Percentiles rank a stretch among this genome's conserved stretches.
Conservation (phyloP, 2,797 vertebrate genomes). For the Typhlichthys eigenmanni region DNA sequence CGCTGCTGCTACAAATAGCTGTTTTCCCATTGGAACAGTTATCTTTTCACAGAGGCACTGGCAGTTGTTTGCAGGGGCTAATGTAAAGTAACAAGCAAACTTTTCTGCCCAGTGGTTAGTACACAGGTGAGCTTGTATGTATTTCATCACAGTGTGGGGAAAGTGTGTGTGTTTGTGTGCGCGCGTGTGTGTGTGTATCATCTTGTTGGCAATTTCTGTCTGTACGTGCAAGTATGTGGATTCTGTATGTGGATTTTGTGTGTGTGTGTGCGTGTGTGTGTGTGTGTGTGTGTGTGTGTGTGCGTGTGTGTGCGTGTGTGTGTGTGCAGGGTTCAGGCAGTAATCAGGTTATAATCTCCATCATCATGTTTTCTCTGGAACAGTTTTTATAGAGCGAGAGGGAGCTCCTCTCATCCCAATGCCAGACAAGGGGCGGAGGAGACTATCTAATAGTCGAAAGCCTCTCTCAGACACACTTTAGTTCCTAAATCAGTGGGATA, state of each 20-base stretch:
- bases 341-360: conserved; percentile 71
- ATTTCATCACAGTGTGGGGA: background rate
- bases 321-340: conserved; percentile 45
- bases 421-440: no score
- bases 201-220: background rate
- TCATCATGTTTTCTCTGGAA: conserved; percentile 67
- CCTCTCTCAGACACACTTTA: no score
- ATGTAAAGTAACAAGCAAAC: conserved; percentile 59
- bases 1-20: conserved; percentile 41
- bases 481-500: no score
- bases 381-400: conserved; percentile 34
- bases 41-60: conserved; percentile 28
- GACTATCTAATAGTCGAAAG: no score
- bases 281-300: conserved; percentile 9
- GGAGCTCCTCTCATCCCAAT: conserved; percentile 21
- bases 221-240: background rate
- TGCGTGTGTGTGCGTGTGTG: conserved; percentile 28
- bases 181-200: background rate
- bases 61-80: conserved; percentile 45
- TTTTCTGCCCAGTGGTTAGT: conserved; percentile 17
- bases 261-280: background rate
- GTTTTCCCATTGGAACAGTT: conserved; percentile 36
- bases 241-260: conserved; percentile 3
- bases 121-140: background rate
- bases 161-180: background rate